Base-by-base conservation (phyloP, 2,113 vertebrate species). In the Nothoprocta pentlandii region DNA sequence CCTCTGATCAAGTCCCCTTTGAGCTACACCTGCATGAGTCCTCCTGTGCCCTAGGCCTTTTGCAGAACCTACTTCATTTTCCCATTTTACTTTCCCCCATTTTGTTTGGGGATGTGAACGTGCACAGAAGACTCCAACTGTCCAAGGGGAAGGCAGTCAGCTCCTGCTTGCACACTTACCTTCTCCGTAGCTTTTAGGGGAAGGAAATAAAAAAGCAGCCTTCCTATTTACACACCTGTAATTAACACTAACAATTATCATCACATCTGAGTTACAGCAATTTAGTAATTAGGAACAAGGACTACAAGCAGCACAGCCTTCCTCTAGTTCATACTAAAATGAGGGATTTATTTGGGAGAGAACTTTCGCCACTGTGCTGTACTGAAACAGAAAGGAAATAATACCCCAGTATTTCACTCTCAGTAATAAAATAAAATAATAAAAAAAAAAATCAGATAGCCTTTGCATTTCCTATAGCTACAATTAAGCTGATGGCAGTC, bases 401-500 rank as follows among this genome's bases (percentile, higher is more conserved):
- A 76, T 67, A 12, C 21, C 22, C 63, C 51, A 16, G 41, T 76
- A 49, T 81, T 75, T 95, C 42, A 75, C 23, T 73, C 14, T 41
- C 51, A 42, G 71, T 68, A 71, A 63, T 49, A 76, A 85, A 81
- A 0, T 34, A 54, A 51, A 49, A 23, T 23, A 51, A 51, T 25
- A 51, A 56, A 30, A 12, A 53, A 53, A 32, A 32, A 17, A 61
- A 51, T 58, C 79, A 78, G 58, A 82, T 47, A 56, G 78, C 86
- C 89, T 83, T 90, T 71, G 54, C 69, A 13, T 80, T 93, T 95
- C 75, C 82, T 91, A 80, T 82, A 88, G 80, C 85, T 92, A 67
- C 81, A 87, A 92, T 92, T 94, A 95, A 78, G 79, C 34, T 89
- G 90, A 95, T 79, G 54, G 79, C 41, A 92, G 89, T 64, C 73